Evolutionary conservation across 1,140 invertebrate genomes (phyloP), one percentile per base, ranked within the genome.

Genomic region (Atta colombica): DNA sequence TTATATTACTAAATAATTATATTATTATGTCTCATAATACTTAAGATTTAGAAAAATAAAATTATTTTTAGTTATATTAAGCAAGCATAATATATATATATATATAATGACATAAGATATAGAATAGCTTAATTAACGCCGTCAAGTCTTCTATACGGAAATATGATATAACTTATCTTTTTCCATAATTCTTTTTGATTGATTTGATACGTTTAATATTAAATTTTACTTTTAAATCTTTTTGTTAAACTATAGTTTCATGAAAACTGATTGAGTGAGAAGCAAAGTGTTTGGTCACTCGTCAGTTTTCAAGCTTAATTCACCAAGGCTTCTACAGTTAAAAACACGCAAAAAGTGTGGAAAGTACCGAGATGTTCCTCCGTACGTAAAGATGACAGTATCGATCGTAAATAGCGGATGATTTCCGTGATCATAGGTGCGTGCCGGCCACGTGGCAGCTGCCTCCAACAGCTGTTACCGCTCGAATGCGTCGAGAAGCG

Each of bases 381-480:
- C 78, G 51, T 16, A 8, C 8, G 45, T 35, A n/a, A 82, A 12
- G 28, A 49, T 58, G 28, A 60, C 18, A 60, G 53, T 6, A 89
- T 87, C 53, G 85, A 80, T 87, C 86, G 85, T 86, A 90, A 91
- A 89, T 72, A 90, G 78, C 51, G 66, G 77, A 85, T 77, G 85
- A 90, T 84, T 90, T 88, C 45, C 61, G 85, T 85, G 86, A 91
- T 90, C 87, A 85, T 91, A 85, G 90, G 53, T 91, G 87, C 87
- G 85, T 91, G 85, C 78, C 51, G 66, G 89, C 89, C 88, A 91
- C 91, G 91, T 92, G 91, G 91, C 91, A 91, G 89, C 91, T 91
- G 91, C 87, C 77, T 87, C 78, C 85, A 89, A 92, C 91, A 92
- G 91, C 91, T 92, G 91, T 92, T 91, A 74, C 84, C 88, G 72